Evolutionary conservation across 1,140 invertebrate genomes (phyloP).

Genomic region (Microplitis demolitor): DNA sequence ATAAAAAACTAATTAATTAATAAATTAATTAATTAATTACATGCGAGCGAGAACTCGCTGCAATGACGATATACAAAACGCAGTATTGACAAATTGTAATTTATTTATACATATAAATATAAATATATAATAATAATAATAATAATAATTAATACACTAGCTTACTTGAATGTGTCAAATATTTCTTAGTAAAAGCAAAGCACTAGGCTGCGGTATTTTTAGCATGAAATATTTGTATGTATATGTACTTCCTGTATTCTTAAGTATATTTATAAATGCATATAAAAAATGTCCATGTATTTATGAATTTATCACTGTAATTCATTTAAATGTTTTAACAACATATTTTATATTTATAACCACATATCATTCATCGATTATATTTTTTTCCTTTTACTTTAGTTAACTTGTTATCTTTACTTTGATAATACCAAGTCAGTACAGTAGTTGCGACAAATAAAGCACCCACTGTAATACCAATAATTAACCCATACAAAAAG

Average conservation of each 20-base stretch:
- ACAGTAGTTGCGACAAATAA: constrained; percentile 21
- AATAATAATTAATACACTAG: constrained; percentile 16
- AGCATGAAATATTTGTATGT: constrained; percentile 36
- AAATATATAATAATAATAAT: constrained; percentile 28
- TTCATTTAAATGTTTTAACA: constrained; percentile 7
- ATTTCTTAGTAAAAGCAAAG: constrained; percentile 29
- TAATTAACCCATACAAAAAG: constrained; percentile 45
- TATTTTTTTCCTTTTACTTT: constrained; percentile 25
- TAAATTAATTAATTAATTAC: neutral
- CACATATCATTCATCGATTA: constrained; percentile 7
- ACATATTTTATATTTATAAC: neutral
- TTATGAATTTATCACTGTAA: constrained; percentile 3
- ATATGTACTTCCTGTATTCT: constrained; percentile 34
- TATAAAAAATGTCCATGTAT: constrained; percentile 29
- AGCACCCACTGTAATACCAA: constrained; percentile 44
- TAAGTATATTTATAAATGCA: constrained; percentile 36
- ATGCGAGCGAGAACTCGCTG: constrained; percentile 37
- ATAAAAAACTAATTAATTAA: constrained; percentile 7
- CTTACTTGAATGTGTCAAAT: constrained; percentile 30
- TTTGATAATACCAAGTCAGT: constrained; percentile 21
- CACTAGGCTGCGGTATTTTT: constrained; percentile 30
- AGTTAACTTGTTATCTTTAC: neutral
- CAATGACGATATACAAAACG: constrained; percentile 47
- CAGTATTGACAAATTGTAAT: constrained; percentile 59
- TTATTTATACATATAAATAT: constrained; percentile 53